Conservation (phyloP, 1,140 invertebrate genomes). For the Formica selysi region DNA sequence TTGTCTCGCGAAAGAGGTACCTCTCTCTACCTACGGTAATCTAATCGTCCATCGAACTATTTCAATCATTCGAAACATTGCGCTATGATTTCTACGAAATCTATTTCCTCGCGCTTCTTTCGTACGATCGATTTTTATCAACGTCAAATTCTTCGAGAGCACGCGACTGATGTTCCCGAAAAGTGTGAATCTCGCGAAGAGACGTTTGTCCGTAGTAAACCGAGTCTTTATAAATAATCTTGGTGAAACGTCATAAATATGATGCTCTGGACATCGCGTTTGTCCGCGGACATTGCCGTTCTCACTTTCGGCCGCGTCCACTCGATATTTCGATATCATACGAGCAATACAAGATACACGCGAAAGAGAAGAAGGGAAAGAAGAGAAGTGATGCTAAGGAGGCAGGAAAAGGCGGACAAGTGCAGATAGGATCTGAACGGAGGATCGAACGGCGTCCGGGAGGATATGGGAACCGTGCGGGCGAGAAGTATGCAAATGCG, state of each 20-base stretch:
- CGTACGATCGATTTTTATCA: background rate
- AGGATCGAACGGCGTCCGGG: slow-evolving; percentile 1
- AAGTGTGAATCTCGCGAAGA: background rate
- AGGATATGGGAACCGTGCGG: slow-evolving; percentile 65
- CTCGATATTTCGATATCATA: slow-evolving; percentile 26
- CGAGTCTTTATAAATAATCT: background rate
- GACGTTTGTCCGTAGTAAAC: background rate
- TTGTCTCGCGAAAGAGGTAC: slow-evolving; percentile 53
- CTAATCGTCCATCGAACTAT: slow-evolving; percentile 12
- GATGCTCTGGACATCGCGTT: slow-evolving; percentile 9
- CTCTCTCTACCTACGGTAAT: background rate
- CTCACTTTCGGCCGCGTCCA: background rate
- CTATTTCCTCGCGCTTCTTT: background rate
- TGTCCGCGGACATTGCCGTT: background rate
- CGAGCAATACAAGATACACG: slow-evolving; percentile 13
- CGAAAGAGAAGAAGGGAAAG: background rate
- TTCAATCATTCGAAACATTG: slow-evolving; percentile 19
- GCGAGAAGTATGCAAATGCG: slow-evolving; percentile 83
- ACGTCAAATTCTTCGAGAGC: background rate
- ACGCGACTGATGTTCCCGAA: background rate
- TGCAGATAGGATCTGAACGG: slow-evolving; percentile 30
- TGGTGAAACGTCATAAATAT: slow-evolving; percentile 8
- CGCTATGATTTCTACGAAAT: background rate
- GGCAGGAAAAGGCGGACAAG: slow-evolving; percentile 18
- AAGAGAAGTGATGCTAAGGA: background rate